Conservation (phyloP, 2,113 vertebrate genomes). For the Thalassoma bifasciatum region DNA sequence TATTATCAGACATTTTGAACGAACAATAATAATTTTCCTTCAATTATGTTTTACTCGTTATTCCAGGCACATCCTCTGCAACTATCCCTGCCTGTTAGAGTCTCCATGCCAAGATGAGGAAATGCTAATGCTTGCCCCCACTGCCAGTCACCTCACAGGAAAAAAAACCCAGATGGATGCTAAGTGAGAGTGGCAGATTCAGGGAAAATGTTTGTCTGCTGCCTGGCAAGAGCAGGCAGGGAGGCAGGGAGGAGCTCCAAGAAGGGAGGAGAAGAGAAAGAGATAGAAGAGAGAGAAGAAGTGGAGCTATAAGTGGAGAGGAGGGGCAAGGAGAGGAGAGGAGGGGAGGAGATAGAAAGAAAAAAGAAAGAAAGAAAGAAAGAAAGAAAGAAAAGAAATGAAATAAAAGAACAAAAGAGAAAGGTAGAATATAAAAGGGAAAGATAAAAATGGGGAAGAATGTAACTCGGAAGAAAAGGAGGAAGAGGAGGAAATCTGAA, state of each 20-base stretch:
- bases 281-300: conserved; percentile 14
- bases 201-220: conserved; percentile 77
- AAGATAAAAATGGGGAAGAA: background rate
- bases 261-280: background rate
- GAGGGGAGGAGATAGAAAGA: background rate
- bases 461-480: too few species aligned
- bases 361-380: background rate
- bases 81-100: conserved; percentile 69
- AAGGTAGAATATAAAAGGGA: background rate
- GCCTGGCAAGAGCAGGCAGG: conserved; percentile 63
- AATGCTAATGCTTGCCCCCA: conserved; percentile 79
- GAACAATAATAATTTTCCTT: conserved; percentile 33
- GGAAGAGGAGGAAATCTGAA: too few species aligned
- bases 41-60: conserved; percentile 51
- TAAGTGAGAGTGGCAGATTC: conserved; percentile 80
- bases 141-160: conserved; percentile 78
- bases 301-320: background rate
- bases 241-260: conserved; percentile 26
- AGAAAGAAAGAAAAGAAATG: background rate
- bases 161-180: conserved; percentile 62
- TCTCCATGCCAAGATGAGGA: conserved; percentile 74
- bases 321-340: background rate
- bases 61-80: conserved; percentile 66
- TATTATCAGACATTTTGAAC: conserved; percentile 13
- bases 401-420: background rate